phyloP scores from a whole-genome alignment of 2,113 vertebrate genomes.

The Colossoma macropomum region DNA sequence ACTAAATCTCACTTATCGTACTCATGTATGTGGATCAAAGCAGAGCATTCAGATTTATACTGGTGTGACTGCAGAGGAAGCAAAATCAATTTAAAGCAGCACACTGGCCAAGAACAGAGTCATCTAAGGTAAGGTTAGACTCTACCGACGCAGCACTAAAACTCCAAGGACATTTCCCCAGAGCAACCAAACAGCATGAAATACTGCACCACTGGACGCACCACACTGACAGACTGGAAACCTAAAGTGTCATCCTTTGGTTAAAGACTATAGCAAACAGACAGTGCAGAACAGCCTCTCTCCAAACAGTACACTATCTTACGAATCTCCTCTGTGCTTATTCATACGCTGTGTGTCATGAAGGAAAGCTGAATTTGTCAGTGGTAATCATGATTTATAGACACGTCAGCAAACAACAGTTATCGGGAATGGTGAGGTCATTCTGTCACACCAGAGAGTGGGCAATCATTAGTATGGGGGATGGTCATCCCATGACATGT shows the following conservation, averaged over 20 bases:
- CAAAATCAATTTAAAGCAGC: slow-evolving; percentile 22
- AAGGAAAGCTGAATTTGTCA: background rate
- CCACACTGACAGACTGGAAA: background rate
- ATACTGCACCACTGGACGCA: slow-evolving; percentile 36
- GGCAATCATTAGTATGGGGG: slow-evolving; percentile 51
- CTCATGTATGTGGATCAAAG: background rate
- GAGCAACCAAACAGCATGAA: slow-evolving; percentile 7
- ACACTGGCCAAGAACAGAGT: slow-evolving; percentile 31
- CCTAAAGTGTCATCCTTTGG: background rate
- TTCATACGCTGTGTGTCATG: background rate
- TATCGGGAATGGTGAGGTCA: slow-evolving; percentile 71
- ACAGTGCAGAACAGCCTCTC: background rate
- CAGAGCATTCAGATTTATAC: slow-evolving; percentile 30
- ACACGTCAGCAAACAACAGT: slow-evolving; percentile 7
- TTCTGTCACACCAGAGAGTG: slow-evolving; percentile 35
- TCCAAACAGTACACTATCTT: background rate
- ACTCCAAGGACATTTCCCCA: slow-evolving; percentile 22
- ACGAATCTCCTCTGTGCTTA: background rate
- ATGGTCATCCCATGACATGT: slow-evolving; percentile 32
- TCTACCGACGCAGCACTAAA: slow-evolving; percentile 22
- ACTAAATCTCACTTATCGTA: background rate
- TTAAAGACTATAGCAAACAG: background rate
- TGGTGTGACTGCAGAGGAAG: slow-evolving; percentile 36
- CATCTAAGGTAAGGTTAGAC: slow-evolving; percentile 42
- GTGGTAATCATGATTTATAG: slow-evolving; percentile 27